phyloP scores from a whole-genome alignment of 2,113 vertebrate species.

The Eidolon helvum region DNA sequence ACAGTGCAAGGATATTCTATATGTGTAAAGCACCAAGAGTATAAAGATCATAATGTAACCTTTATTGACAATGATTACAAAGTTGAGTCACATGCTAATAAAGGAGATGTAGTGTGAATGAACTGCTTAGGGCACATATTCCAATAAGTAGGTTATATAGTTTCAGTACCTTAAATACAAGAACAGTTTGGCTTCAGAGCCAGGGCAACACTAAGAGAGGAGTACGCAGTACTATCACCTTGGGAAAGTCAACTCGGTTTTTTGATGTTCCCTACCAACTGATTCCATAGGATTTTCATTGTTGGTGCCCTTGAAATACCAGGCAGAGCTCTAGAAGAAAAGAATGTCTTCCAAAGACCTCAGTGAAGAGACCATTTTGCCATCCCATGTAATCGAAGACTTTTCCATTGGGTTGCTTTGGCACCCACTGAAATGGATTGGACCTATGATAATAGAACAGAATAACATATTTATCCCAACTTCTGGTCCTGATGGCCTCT shows the following conservation, averaged over 20 bases:
- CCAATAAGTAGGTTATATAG: neutral
- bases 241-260: neutral
- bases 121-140: neutral
- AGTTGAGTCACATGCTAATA: neutral
- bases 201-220: neutral
- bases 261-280: neutral
- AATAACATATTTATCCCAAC: neutral
- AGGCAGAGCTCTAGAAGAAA: neutral
- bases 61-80: neutral
- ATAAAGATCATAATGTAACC: neutral
- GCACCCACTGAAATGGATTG: neutral
- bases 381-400: neutral
- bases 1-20: neutral
- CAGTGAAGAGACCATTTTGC: neutral
- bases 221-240: neutral
- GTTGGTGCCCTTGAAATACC: neutral
- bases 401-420: neutral
- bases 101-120: neutral
- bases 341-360: neutral
- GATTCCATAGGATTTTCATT: neutral
- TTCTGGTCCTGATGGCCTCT: neutral
- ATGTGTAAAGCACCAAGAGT: neutral
- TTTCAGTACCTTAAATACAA: neutral
- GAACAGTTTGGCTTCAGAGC: neutral
- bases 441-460: neutral